Conservation (phyloP, 2,797 vertebrate genomes). For the Bradypodion ventrale region DNA sequence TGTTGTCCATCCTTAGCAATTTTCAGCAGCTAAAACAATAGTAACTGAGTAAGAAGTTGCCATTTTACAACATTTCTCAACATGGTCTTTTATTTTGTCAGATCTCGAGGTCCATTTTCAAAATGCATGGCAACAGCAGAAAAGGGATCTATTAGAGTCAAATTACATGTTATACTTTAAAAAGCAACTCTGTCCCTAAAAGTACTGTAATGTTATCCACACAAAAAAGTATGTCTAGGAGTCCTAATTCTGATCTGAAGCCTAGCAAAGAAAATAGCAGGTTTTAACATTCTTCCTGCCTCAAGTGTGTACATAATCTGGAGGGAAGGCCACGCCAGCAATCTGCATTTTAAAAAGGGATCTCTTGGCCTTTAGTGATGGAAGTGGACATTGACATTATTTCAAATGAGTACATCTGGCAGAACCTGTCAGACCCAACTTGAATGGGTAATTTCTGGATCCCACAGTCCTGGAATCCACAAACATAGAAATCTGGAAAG, state of each 20-base stretch:
- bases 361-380: neutral
- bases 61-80: neutral
- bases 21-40: neutral
- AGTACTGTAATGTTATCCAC: too few species aligned
- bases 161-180: neutral
- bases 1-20: neutral
- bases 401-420: neutral
- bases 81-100: neutral
- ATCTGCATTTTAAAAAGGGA: neutral
- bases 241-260: neutral
- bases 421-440: too few species aligned
- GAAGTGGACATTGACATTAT: neutral
- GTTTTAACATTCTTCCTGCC: neutral
- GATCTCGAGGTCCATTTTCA: neutral
- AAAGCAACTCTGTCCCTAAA: too few species aligned
- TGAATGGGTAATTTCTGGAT: too few species aligned
- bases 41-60: neutral
- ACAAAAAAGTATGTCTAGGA: too few species aligned
- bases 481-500: too few species aligned
- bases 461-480: too few species aligned
- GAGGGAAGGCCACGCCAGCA: neutral
- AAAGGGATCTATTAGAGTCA: neutral
- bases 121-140: neutral
- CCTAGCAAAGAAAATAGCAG: neutral
- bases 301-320: neutral